Evolutionary conservation across 2,113 vertebrate species (phyloP).

Genomic region (Pangasianodon gigas): DNA sequence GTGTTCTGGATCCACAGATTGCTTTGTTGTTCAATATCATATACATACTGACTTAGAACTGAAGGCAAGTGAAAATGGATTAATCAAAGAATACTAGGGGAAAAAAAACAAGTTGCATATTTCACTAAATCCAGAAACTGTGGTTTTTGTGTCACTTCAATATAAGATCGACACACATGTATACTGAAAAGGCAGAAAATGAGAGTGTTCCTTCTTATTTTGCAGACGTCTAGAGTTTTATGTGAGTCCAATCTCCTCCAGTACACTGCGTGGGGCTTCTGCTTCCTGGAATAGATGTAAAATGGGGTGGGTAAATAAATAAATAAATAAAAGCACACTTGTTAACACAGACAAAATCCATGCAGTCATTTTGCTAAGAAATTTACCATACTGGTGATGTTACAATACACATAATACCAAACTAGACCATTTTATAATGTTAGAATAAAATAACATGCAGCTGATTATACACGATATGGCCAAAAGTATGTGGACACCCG

Average conservation of each 20-base stretch:
- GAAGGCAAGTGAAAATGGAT: not conserved
- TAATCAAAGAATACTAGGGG: not conserved
- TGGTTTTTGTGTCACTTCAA: not conserved
- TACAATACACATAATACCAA: not conserved
- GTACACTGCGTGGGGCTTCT: constrained; percentile 93
- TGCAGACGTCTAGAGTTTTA: constrained; percentile 63
- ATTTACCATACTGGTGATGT: not conserved
- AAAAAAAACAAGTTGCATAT: not conserved
- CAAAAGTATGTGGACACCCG: not conserved
- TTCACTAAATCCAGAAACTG: constrained; percentile 1
- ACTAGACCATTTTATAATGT: not conserved
- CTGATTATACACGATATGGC: not conserved
- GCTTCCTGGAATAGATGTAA: constrained; percentile 83
- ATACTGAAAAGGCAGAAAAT: constrained; percentile 31
- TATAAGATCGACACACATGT: constrained; percentile 13
- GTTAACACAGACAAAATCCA: not conserved
- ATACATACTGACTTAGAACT: constrained; percentile 5
- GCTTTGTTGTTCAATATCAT: constrained; percentile 8
- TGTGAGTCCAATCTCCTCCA: constrained; percentile 98
- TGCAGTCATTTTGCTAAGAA: not conserved
- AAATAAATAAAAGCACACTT: not conserved
- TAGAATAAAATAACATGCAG: not conserved
- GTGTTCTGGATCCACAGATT: not conserved
- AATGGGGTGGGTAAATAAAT: constrained; percentile 49
- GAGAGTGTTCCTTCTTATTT: constrained; percentile 7